Evolutionary conservation across 2,113 vertebrate genomes (phyloP), one percentile per base, ranked within the genome.

Genomic region (Australoheros scitulus): DNA sequence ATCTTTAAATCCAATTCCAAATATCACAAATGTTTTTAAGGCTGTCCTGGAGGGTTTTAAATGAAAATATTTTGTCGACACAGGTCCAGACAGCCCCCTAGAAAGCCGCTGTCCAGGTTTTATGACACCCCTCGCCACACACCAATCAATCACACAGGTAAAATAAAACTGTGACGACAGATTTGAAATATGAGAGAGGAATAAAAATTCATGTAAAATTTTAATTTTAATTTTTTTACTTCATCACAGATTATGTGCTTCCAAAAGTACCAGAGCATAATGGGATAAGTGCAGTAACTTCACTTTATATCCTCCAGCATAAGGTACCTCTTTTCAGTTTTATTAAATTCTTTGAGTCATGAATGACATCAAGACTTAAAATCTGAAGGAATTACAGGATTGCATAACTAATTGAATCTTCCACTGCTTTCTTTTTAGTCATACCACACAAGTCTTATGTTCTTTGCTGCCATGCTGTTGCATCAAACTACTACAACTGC

Each of bases 221-320:
- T 32, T 61, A n/a, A n/a, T 18, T 61, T 90, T 64, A 26, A 26
- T 90, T 14, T 58, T 81, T 90, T 14, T 84, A 41, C 22, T 90
- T 79, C 22, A 7, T n/a, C 47, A 34, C 93, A 98, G 97, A 94
- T 24, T 96, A 97, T 18, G 87, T 90, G 52, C 83, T 95, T 41
- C 93, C 97, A 0, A 93, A 96, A 80, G 91, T 92, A 0, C 77
- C 91, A 0, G 96, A 97, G 20, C 96, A 95, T 1, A 97, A 97
- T 3, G 94, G 96, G 75, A 96, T 96, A 86, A 97, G 96, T 82
- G 96, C 97, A 0, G 95, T 98, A 47, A 94, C 93, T 20, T 97
- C 97, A 6, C 94, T 98, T 77, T 99, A 98, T 61, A 94, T 99
- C 86, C 94, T 99, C 36, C 97, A 98, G 84, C 96, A 97, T 38